These are phyloP conservation scores for Onchidella celtica DNA, from an alignment of 2,888 invertebrate genomes.

Conservation along the genomic window DNA sequence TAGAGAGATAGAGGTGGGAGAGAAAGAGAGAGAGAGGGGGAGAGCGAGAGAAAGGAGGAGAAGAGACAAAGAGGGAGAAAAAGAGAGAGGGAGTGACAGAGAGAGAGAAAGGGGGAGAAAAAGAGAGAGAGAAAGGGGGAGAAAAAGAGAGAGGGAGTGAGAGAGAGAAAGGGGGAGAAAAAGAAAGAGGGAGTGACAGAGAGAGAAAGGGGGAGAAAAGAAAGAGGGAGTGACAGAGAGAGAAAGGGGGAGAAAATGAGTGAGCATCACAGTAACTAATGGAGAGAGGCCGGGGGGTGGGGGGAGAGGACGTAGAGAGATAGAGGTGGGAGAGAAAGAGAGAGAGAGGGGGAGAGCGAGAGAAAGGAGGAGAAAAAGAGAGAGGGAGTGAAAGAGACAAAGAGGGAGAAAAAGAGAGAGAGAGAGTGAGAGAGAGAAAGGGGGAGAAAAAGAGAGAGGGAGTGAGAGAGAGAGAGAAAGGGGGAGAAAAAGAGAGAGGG, in stretches of 20 bases:
- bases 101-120: not conserved
- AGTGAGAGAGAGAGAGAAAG: not conserved
- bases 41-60: too few species aligned
- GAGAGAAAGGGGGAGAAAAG: constrained; percentile 4
- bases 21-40: too few species aligned
- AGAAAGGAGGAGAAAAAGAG: constrained; percentile 4
- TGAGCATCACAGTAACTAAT: not conserved
- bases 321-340: too few species aligned
- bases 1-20: too few species aligned
- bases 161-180: not conserved
- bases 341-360: too few species aligned
- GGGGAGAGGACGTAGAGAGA: too few species aligned
- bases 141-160: not conserved
- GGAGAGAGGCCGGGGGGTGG: too few species aligned
- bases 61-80: constrained; percentile 1
- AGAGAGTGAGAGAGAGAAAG: constrained; percentile 10
- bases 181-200: constrained; percentile 20
- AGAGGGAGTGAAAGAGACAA: constrained; percentile 12
- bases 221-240: constrained; percentile 6
- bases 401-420: not conserved
- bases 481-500: not conserved
- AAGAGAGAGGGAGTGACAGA: not conserved
- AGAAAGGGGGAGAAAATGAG: constrained; percentile 11
- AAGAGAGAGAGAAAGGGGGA: not conserved
- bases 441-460: not conserved